Conservation (phyloP, 2,888 invertebrate species). For the Cistogaster globosa region DNA sequence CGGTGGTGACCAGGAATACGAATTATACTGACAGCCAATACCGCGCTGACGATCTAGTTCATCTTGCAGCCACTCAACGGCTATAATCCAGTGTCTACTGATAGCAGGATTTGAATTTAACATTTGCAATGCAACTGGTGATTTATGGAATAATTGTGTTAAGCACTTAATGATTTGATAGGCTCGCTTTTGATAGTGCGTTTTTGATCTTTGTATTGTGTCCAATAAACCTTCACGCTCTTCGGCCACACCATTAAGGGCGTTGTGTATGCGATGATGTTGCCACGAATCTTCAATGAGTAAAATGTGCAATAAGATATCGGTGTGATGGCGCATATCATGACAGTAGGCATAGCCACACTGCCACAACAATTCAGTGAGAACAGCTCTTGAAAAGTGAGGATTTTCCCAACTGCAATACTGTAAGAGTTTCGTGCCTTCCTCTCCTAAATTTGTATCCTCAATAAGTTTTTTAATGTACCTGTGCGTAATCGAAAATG, state of each 20-base stretch:
- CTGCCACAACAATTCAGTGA: conserved; percentile 96
- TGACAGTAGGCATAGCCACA: conserved; percentile 94
- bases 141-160: conserved; percentile 94
- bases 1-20: conserved; percentile 97
- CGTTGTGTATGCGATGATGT: conserved; percentile 95
- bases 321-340: conserved; percentile 95
- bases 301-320: conserved; percentile 92
- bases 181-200: conserved; percentile 97
- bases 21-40: conserved; percentile 87
- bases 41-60: conserved; percentile 90
- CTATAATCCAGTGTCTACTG: conserved; percentile 93
- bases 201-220: conserved; percentile 95
- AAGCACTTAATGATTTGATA: conserved; percentile 98
- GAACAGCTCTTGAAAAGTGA: conserved; percentile 93
- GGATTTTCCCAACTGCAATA: conserved; percentile 99
- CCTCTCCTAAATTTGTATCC: conserved; percentile 96
- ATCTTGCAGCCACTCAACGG: conserved; percentile 97
- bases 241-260: conserved; percentile 92
- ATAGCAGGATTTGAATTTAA: conserved; percentile 90
- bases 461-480: conserved; percentile 98
- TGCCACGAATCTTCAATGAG: conserved; percentile 98
- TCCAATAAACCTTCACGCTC: conserved; percentile 96
- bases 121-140: conserved; percentile 91
- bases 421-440: conserved; percentile 93
- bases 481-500: conserved; percentile 81